phyloP scores from a whole-genome alignment of 2,888 invertebrate species.

The Drosophila nr. fundita region DNA sequence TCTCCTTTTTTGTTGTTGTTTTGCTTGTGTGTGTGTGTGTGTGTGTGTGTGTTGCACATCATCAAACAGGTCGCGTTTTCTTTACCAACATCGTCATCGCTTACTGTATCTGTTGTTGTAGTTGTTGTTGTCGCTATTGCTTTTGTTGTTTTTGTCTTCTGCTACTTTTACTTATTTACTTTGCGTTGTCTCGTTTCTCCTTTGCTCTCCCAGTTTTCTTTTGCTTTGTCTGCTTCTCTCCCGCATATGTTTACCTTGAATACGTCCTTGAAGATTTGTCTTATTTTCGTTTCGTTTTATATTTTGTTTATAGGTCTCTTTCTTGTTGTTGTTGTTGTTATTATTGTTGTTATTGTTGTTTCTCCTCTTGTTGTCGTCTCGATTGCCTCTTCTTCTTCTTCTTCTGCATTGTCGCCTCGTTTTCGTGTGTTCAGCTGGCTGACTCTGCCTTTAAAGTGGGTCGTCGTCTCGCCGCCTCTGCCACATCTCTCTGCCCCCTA shows the following conservation, averaged over 20 bases:
- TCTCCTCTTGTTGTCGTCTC: slow-evolving; percentile 13
- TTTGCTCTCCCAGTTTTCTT: slow-evolving; percentile 11
- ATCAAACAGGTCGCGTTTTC: slow-evolving; percentile 80
- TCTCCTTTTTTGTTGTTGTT: slow-evolving; percentile 64
- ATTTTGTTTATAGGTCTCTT: slow-evolving; percentile 60
- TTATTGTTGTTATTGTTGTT: slow-evolving; percentile 19
- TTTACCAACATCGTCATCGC: slow-evolving; percentile 54
- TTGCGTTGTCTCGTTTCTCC: slow-evolving; percentile 28
- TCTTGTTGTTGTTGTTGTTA: slow-evolving; percentile 31
- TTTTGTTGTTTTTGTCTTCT: slow-evolving; percentile 42
- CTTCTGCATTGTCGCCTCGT: slow-evolving; percentile 32
- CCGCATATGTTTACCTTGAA: slow-evolving; percentile 80
- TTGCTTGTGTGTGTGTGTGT: slow-evolving; percentile 35
- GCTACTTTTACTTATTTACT: slow-evolving; percentile 75
- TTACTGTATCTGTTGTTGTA: slow-evolving; percentile 15
- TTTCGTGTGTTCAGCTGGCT: slow-evolving; percentile 32
- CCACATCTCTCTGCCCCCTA: slow-evolving; percentile 6
- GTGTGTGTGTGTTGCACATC: slow-evolving; percentile 28
- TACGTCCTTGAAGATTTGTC: slow-evolving; percentile 80
- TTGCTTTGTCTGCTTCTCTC: slow-evolving; percentile 35
- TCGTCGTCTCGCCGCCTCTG: slow-evolving; percentile 25
- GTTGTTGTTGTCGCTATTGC: slow-evolving; percentile 34
- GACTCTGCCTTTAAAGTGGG: slow-evolving; percentile 35
- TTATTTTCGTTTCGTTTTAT: slow-evolving; percentile 57
- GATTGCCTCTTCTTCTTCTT: slow-evolving; percentile 3